phyloP scores from a whole-genome alignment of 2,888 invertebrate species.

The Cantharis flavilabris region DNA sequence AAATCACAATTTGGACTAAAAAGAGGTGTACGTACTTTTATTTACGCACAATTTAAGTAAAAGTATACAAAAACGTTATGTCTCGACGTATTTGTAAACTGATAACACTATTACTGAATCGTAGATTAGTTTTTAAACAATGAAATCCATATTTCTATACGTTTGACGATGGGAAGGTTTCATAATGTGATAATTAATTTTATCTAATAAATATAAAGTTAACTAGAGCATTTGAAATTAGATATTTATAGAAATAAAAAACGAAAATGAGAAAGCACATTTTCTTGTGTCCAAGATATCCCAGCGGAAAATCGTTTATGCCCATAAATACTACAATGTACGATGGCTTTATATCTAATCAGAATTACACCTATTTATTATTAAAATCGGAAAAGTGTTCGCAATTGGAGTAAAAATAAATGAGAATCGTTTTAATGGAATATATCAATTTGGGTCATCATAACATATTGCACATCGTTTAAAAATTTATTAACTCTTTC shows the following conservation, averaged over 20 bases:
- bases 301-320: too few species aligned
- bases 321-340: too few species aligned
- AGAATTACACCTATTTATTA: neutral
- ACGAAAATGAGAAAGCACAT: neutral
- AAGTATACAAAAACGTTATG: neutral
- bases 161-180: neutral
- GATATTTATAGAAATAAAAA: neutral
- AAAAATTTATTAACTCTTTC: neutral
- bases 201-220: neutral
- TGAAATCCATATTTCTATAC: neutral
- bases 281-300: neutral
- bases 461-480: neutral
- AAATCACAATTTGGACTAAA: neutral
- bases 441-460: neutral
- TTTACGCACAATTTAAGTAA: neutral
- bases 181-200: neutral
- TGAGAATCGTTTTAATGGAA: neutral
- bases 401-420: neutral
- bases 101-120: neutral
- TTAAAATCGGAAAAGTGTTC: neutral
- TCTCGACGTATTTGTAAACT: neutral
- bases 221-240: neutral
- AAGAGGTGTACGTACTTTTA: neutral
- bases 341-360: neutral
- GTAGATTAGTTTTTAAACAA: conserved; percentile 1